These are phyloP conservation scores for Brachyopa scutellaris DNA, from an alignment of 2,888 invertebrate genomes.

Conservation along the genomic window DNA sequence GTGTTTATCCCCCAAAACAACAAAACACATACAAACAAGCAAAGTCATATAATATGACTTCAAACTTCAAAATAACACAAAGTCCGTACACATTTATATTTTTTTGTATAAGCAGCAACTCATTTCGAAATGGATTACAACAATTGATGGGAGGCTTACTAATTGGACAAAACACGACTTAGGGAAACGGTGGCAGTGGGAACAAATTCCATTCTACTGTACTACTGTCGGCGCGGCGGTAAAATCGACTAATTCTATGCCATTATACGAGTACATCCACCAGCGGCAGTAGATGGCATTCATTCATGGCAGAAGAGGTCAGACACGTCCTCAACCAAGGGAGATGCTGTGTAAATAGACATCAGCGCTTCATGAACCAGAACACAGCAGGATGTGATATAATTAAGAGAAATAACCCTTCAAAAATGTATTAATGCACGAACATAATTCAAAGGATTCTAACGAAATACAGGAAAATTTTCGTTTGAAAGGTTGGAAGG, in stretches of 20 bases:
- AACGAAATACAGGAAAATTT: slow-evolving; percentile 16
- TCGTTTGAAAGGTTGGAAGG: slow-evolving; percentile 16
- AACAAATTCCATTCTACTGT: slow-evolving; percentile 24
- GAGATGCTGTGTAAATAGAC: slow-evolving; percentile 38
- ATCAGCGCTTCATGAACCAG: slow-evolving; percentile 34
- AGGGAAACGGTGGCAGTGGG: slow-evolving; percentile 26
- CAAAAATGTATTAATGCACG: slow-evolving; percentile 46
- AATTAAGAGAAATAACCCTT: slow-evolving; percentile 68
- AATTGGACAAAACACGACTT: slow-evolving; percentile 52
- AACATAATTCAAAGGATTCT: slow-evolving; percentile 51
- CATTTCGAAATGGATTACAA: slow-evolving; percentile 57
- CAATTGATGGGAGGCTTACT: slow-evolving; percentile 61
- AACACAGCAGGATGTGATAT: slow-evolving; percentile 50
- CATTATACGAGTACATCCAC: slow-evolving; percentile 27
- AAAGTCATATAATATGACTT: slow-evolving; percentile 22
- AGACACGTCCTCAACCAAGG: slow-evolving; percentile 21
- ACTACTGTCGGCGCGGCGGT: slow-evolving; percentile 19
- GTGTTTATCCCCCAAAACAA: not conserved
- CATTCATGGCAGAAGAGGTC: slow-evolving; percentile 20
- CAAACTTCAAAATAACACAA: slow-evolving; percentile 31
- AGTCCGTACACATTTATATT: no score
- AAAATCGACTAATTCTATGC: slow-evolving; percentile 40
- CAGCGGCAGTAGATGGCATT: slow-evolving; percentile 10
- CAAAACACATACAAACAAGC: no score
- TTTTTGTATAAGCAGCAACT: slow-evolving; percentile 43